Evolutionary conservation across 2,888 invertebrate species (phyloP).

Genomic region (Salpingus planirostris): DNA sequence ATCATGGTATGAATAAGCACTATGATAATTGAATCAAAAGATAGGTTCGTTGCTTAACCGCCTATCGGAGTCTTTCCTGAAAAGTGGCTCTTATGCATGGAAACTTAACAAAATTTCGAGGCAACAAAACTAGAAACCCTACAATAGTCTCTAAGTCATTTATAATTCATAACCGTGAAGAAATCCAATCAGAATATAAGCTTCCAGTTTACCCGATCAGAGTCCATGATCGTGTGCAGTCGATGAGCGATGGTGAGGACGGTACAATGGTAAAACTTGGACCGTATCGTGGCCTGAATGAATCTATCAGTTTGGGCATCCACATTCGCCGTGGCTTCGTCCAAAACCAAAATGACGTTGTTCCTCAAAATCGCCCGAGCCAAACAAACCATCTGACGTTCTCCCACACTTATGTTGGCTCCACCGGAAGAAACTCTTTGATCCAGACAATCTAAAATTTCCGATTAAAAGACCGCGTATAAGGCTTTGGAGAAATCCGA

Average conservation of each 20-base stretch:
- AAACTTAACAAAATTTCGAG: too few species aligned
- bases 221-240: constrained; percentile 56
- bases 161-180: too few species aligned
- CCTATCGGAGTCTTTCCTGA: too few species aligned
- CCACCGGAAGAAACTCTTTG: constrained; percentile 63
- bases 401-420: constrained; percentile 69
- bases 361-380: constrained; percentile 68
- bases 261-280: constrained; percentile 47
- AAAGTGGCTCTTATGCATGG: too few species aligned
- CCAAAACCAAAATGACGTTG: constrained; percentile 60
- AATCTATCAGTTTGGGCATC: constrained; percentile 51
- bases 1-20: too few species aligned
- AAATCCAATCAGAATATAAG: too few species aligned
- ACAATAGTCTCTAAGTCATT: too few species aligned
- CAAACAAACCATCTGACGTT: constrained; percentile 70
- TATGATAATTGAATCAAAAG: too few species aligned
- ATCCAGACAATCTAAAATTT: constrained; percentile 41
- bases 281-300: constrained; percentile 48
- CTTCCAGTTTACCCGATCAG: constrained; percentile 38
- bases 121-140: too few species aligned
- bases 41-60: too few species aligned
- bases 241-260: constrained; percentile 60
- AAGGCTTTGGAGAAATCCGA: constrained; percentile 13
- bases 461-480: not conserved
- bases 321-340: constrained; percentile 51